Evolutionary conservation across 2,113 vertebrate genomes (phyloP).

Genomic region (Cephalopholis sonnerati): DNA sequence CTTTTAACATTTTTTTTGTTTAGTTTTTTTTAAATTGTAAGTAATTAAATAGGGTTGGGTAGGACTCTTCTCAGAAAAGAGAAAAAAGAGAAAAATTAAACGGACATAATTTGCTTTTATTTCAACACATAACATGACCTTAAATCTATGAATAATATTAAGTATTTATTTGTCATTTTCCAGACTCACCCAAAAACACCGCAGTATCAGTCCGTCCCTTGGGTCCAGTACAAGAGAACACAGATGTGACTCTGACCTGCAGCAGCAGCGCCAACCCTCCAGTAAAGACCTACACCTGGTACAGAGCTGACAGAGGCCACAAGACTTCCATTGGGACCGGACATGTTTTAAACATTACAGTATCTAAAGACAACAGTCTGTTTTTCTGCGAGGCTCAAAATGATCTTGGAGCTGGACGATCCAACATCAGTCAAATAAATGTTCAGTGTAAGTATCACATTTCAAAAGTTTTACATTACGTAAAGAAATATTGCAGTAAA

Average conservation of each 20-base stretch:
- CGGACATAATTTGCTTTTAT: too few relatives aligned
- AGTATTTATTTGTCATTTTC: too few relatives aligned
- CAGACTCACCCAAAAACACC: background rate
- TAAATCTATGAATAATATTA: too few relatives aligned
- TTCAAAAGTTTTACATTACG: too few relatives aligned
- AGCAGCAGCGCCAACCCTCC: slow-evolving; percentile 29
- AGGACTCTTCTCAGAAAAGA: too few relatives aligned
- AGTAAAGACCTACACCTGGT: slow-evolving; percentile 44
- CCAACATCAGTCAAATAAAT: background rate
- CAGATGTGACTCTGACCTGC: slow-evolving; percentile 17
- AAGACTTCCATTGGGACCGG: background rate
- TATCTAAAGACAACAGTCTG: rapidly evolving
- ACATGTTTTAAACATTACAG: background rate
- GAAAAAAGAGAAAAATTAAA: background rate
- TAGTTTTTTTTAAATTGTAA: background rate
- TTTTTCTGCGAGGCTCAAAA: slow-evolving; percentile 17
- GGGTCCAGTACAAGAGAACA: slow-evolving; percentile 28
- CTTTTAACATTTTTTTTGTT: too few relatives aligned
- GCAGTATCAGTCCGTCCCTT: slow-evolving; percentile 25
- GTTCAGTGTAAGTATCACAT: slow-evolving; percentile 20
- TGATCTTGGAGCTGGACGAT: slow-evolving; percentile 5
- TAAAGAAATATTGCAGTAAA: too few relatives aligned
- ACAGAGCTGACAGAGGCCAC: slow-evolving; percentile 29
- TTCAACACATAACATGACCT: too few relatives aligned
- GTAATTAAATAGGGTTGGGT: too few relatives aligned